Conservation (phyloP, 2,797 vertebrate genomes). For the Enteromius viviparus region DNA sequence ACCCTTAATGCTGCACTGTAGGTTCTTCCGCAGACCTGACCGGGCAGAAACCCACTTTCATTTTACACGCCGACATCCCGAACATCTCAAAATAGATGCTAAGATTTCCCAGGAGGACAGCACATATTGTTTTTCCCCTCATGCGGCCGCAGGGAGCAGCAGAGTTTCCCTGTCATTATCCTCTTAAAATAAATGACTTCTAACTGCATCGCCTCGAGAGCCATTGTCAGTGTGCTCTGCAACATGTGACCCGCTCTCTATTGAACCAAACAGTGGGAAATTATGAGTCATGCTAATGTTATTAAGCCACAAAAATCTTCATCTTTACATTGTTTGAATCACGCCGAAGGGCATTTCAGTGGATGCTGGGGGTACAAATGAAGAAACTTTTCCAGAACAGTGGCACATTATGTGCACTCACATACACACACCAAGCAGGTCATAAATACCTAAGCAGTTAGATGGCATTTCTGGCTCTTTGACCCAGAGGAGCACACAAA, state of each 20-base stretch:
- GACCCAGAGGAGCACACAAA: not conserved
- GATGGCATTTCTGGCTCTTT: not conserved
- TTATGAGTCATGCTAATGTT: conserved; percentile 23
- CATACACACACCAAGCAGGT: not conserved
- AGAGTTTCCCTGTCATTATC: conserved; percentile 22
- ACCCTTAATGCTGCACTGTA: not conserved
- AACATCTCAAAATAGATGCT: conserved; percentile 15
- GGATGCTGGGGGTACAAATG: not conserved
- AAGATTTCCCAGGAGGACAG: conserved; percentile 20
- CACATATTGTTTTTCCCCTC: conserved; percentile 19
- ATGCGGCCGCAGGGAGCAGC: not conserved
- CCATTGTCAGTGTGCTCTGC: not conserved
- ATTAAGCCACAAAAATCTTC: not conserved
- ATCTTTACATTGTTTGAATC: not conserved
- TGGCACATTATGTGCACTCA: not conserved
- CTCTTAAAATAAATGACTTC: conserved; percentile 34
- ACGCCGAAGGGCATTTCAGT: not conserved
- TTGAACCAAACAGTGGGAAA: not conserved
- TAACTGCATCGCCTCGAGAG: conserved; percentile 6
- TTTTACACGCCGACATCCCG: conserved; percentile 3
- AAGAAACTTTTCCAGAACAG: not conserved
- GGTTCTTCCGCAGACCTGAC: not conserved
- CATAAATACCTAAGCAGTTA: not conserved
- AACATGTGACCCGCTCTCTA: not conserved
- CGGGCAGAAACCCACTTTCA: conserved; percentile 13